These are phyloP conservation scores for Barbus barbus DNA, from an alignment of 2,113 vertebrate species.

Conservation along the genomic window DNA sequence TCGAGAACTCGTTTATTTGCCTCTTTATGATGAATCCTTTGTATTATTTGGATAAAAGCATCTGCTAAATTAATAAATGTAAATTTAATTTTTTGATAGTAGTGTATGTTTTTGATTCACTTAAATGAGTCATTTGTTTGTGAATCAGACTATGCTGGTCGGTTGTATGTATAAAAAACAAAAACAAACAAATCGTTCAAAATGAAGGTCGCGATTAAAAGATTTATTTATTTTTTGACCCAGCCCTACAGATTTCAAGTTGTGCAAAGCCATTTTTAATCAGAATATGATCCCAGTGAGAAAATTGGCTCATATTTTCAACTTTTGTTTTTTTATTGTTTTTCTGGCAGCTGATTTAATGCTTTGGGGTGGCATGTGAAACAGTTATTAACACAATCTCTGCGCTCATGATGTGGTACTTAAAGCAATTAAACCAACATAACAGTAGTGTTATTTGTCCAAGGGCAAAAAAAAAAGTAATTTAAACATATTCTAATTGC, in stretches of 20 bases:
- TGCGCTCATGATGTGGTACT: constrained; percentile 19
- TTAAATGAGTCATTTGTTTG: no score
- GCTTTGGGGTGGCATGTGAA: constrained; percentile 31
- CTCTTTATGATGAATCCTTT: no score
- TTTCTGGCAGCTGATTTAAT: neutral
- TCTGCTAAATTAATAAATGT: no score
- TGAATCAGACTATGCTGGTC: neutral
- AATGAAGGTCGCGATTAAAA: no score
- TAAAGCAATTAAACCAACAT: neutral
- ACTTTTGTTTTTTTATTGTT: neutral
- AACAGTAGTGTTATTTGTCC: neutral
- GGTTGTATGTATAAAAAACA: neutral
- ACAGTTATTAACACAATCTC: constrained; percentile 49
- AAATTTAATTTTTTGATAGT: no score
- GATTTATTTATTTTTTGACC: no score
- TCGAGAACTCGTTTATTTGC: no score
- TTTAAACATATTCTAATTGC: neutral
- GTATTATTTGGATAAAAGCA: no score
- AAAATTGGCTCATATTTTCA: neutral
- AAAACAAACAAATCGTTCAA: no score
- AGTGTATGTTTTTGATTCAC: no score
- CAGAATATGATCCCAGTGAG: constrained; percentile 42
- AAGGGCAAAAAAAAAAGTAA: no score
- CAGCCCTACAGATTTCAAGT: neutral
- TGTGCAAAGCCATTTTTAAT: constrained; percentile 8